phyloP scores from a whole-genome alignment of 2,113 vertebrate genomes.

The Psittacus erithacus region DNA sequence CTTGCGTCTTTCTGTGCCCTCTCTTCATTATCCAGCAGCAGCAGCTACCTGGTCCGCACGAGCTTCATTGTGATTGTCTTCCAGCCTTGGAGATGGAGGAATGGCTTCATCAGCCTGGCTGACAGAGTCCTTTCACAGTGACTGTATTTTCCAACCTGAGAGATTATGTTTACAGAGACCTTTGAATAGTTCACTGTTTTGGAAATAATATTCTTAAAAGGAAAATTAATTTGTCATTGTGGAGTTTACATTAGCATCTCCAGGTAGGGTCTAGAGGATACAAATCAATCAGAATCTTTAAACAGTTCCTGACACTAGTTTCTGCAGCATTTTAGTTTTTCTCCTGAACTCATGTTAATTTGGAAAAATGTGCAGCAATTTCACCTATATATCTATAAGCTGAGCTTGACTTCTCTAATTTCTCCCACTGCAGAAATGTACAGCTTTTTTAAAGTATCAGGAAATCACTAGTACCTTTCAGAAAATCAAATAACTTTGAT shows the following conservation, averaged over 20 bases:
- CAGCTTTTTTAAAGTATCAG: background rate
- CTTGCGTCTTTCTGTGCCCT: background rate
- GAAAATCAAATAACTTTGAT: background rate
- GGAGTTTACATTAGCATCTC: background rate
- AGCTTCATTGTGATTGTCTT: background rate
- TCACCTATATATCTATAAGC: background rate
- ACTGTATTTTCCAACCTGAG: background rate
- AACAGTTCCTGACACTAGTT: background rate
- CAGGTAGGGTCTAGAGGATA: background rate
- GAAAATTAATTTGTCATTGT: background rate
- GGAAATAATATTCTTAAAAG: background rate
- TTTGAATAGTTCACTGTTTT: background rate
- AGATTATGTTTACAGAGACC: background rate
- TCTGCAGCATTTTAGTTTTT: background rate
- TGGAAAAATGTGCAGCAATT: background rate
- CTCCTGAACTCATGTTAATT: background rate
- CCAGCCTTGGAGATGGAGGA: background rate
- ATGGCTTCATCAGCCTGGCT: background rate
- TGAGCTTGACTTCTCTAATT: background rate
- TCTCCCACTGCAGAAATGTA: background rate
- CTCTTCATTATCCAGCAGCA: background rate
- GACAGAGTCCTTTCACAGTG: background rate
- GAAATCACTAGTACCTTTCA: background rate
- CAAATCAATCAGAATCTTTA: background rate
- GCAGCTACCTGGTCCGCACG: accelerated